Evolutionary conservation across 2,797 vertebrate species (phyloP).

Genomic region (Tarsius wallacei): DNA sequence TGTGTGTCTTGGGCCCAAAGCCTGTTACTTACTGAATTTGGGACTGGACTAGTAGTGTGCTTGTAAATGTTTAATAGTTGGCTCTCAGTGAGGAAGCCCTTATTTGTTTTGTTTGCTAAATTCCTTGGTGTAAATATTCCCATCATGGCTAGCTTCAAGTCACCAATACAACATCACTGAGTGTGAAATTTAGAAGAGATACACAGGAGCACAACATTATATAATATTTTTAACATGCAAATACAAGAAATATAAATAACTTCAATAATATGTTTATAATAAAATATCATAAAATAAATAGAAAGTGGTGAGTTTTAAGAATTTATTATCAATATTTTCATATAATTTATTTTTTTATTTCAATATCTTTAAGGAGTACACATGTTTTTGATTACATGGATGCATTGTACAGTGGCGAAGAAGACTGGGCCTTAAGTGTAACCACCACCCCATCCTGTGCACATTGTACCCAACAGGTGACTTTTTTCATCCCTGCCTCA

Average conservation of each 20-base stretch:
- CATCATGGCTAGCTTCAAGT: background rate
- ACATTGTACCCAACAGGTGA: too few relatives aligned
- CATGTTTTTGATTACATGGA: too few relatives aligned
- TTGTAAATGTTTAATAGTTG: background rate
- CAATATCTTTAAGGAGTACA: too few relatives aligned
- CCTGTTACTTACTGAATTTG: conserved; percentile 26
- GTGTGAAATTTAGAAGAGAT: background rate
- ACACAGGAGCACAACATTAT: background rate
- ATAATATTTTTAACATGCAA: background rate
- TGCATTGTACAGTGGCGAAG: too few relatives aligned
- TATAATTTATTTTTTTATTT: background rate
- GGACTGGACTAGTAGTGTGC: background rate
- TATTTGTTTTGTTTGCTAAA: background rate
- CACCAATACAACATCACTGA: background rate
- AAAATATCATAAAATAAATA: conserved; percentile 15
- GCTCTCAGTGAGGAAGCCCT: background rate
- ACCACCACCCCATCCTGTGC: too few relatives aligned
- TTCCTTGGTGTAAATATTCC: background rate
- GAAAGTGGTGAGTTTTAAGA: background rate
- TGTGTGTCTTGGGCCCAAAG: background rate
- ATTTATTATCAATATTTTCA: background rate
- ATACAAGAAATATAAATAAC: background rate
- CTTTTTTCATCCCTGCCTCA: too few relatives aligned
- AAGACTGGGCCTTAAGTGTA: too few relatives aligned
- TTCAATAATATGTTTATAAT: background rate